Conservation (phyloP, 2,113 vertebrate genomes). For the Psilopsiagon aymara region DNA sequence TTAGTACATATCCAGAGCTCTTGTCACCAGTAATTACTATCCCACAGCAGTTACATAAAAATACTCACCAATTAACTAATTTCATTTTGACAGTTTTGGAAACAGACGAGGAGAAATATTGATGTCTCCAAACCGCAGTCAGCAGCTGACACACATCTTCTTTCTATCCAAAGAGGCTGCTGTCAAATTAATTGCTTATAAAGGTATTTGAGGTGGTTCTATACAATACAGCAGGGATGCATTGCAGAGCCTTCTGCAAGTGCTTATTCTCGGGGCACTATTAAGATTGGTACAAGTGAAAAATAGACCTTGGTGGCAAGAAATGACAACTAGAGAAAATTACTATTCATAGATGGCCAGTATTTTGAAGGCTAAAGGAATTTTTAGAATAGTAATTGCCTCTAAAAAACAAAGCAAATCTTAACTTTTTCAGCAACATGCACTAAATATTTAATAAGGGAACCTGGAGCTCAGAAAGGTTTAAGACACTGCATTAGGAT, state of each 20-base stretch:
- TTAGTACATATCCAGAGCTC: conserved; percentile 13
- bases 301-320: neutral
- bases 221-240: neutral
- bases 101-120: conserved; percentile 65
- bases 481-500: conserved; percentile 35
- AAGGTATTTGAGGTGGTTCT: conserved; percentile 33
- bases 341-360: neutral
- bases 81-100: conserved; percentile 56
- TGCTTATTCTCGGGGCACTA: conserved; percentile 37
- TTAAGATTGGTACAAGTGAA: conserved; percentile 25
- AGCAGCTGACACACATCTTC: conserved; percentile 50
- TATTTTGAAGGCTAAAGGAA: neutral
- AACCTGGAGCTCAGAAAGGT: conserved; percentile 58
- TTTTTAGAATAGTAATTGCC: conserved; percentile 12
- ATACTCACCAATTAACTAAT: conserved; percentile 59
- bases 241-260: conserved; percentile 5
- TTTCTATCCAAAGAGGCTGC: conserved; percentile 40
- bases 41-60: conserved; percentile 38
- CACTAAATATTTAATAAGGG: conserved; percentile 54
- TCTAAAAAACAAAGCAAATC: conserved; percentile 56
- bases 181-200: conserved; percentile 66
- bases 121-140: conserved; percentile 38
- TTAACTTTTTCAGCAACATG: conserved; percentile 33
- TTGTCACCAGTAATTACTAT: conserved; percentile 51
- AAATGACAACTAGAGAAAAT: conserved; percentile 4